Percentiles rank a stretch among this genome's conserved stretches.
These are phyloP conservation scores for Ooceraea biroi DNA, from an alignment of 1,140 invertebrate species.

Conservation along the genomic window DNA sequence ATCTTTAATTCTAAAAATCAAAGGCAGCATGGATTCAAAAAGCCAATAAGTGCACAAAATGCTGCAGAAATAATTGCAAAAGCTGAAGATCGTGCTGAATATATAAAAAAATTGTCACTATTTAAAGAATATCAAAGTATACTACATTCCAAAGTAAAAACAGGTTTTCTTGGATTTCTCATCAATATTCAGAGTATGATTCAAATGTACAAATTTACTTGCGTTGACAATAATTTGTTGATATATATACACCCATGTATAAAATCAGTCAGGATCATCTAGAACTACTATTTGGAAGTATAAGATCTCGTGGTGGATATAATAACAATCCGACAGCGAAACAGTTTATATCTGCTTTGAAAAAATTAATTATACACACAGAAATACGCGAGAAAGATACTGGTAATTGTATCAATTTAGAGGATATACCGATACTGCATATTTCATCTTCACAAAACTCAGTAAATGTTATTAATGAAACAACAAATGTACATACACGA, in stretches of 20 bases:
- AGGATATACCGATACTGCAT: constrained; percentile 13
- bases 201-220: constrained; percentile 7
- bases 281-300: constrained; percentile 9
- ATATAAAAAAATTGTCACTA: constrained; percentile 21
- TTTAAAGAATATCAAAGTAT: neutral
- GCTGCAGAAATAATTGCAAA: neutral
- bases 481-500: neutral
- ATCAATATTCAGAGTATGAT: constrained; percentile 21
- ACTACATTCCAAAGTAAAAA: neutral
- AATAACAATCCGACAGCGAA: constrained; percentile 11
- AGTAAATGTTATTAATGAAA: neutral
- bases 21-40: constrained; percentile 8
- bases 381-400: neutral
- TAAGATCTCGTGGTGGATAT: constrained; percentile 8
- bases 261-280: constrained; percentile 12
- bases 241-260: neutral
- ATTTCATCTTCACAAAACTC: neutral
- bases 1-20: constrained; percentile 17
- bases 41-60: neutral
- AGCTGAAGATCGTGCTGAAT: neutral
- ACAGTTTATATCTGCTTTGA: constrained; percentile 13
- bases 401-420: constrained; percentile 5
- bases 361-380: constrained; percentile 18
- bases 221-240: neutral
- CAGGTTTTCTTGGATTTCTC: neutral